These are phyloP conservation scores for Urocitellus parryii DNA, from an alignment of 2,113 vertebrate species.

Conservation along the genomic window DNA sequence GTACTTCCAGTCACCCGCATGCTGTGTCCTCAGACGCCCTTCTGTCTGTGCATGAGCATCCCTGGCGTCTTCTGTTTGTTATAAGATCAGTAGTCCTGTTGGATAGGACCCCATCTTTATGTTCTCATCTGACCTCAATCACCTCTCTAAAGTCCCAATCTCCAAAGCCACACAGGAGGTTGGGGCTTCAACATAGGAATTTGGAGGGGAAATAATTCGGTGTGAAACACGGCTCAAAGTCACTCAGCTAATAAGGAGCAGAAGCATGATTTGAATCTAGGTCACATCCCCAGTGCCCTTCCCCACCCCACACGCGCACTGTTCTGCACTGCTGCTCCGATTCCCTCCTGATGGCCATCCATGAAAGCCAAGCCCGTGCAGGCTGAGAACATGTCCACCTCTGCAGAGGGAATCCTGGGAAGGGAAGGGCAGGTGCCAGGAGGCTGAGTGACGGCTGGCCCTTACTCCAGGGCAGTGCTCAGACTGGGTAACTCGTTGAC, in stretches of 20 bases:
- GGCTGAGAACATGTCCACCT: not conserved
- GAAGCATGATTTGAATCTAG: not conserved
- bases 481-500: not conserved
- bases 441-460: not conserved
- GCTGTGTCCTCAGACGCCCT: not conserved
- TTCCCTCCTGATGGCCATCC: not conserved
- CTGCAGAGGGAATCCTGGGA: not conserved
- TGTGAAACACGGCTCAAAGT: not conserved
- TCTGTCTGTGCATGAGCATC: not conserved
- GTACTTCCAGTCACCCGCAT: not conserved
- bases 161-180: not conserved
- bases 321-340: not conserved
- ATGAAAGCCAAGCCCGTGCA: not conserved
- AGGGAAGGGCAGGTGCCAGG: not conserved
- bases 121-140: not conserved
- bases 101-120: not conserved
- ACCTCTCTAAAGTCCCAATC: not conserved
- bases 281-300: not conserved
- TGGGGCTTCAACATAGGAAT: not conserved
- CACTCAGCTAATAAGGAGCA: not conserved
- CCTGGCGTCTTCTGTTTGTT: not conserved
- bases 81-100: not conserved
- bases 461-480: not conserved
- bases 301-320: not conserved
- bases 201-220: not conserved